Evolutionary conservation across 2,888 invertebrate species (phyloP), one percentile per base, ranked within the genome.

Genomic region (Drosophila nigricruria): DNA sequence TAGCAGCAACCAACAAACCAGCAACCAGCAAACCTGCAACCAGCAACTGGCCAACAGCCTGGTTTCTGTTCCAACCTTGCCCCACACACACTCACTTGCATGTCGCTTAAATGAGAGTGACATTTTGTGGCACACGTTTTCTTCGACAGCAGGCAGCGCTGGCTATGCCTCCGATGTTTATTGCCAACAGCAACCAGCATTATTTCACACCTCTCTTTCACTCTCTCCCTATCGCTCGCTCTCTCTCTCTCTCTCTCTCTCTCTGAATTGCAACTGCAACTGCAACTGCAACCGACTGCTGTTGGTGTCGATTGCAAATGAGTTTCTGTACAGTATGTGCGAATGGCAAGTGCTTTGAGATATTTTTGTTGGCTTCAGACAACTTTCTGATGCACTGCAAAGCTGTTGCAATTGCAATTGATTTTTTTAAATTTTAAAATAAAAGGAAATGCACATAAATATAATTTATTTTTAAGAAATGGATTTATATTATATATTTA

Each of bases 41-140:
- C 45, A 25, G 73, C 79, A 75, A 61, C 70, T 71, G 76, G 72
- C 70, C 69, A 61, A 20, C 50, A 52, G 53, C 53, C 53, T 23
- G 52, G 23, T 36, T 36, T 36, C 8, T n/a, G 5, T 10, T 8
- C 34, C 49, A 49, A 18, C 47, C 47, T 30, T 49, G 52, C 38
- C 38, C 25, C 58, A 36, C 36, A 49, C 45, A 47, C 76, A 45
- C 25, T 53, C 65, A 47, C 50, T 45, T 34, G 38, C 62, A 66
- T 69, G 73, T 70, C 40, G 77, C 56, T 81, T 66, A 73, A 87
- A 82, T 82, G 85, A 82, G 86, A 86, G 83, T 78, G 83, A 86
- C 86, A 86, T 75, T 82, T 80, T 86, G 76, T 81, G 81, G 86
- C 83, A 83, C 83, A 84, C 78, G 86, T 83, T 88, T 80, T 71